These are phyloP conservation scores for Brachyistius frenatus DNA, from an alignment of 2,113 vertebrate genomes.

Conservation along the genomic window DNA sequence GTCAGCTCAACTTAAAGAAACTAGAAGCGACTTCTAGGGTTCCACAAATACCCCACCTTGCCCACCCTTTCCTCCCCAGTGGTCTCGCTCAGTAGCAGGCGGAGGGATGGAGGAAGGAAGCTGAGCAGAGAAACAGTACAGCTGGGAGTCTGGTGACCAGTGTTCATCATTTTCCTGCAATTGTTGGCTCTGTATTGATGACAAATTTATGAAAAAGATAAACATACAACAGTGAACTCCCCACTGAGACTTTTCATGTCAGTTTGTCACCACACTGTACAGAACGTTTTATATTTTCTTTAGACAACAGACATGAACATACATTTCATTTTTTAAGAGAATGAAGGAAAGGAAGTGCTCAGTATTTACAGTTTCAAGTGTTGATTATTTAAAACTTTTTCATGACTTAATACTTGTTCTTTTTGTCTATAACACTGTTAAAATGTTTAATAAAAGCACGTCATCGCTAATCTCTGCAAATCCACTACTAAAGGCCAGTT, in stretches of 20 bases:
- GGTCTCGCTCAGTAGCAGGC: neutral
- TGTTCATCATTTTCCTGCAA: slow-evolving; percentile 36
- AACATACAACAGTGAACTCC: neutral
- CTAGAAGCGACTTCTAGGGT: slow-evolving; percentile 33
- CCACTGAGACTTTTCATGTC: neutral
- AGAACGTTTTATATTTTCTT: too few species aligned
- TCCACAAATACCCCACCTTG: slow-evolving; percentile 10
- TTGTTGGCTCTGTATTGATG: slow-evolving; percentile 46
- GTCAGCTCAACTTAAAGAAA: slow-evolving; percentile 29
- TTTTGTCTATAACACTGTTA: neutral
- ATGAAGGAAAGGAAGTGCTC: too few species aligned
- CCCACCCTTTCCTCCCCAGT: slow-evolving; percentile 54
- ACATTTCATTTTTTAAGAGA: neutral
- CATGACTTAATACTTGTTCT: neutral
- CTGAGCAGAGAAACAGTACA: slow-evolving; percentile 8
- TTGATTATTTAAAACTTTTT: too few species aligned
- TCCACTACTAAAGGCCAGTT: too few species aligned
- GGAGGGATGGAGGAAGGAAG: slow-evolving; percentile 54
- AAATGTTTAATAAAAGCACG: too few species aligned
- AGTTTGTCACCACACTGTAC: neutral
- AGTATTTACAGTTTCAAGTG: too few species aligned
- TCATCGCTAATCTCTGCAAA: too few species aligned
- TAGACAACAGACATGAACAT: too few species aligned
- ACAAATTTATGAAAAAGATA: slow-evolving; percentile 33
- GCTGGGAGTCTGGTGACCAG: neutral